These are phyloP conservation scores for Hephaestus fuliginosus DNA, from an alignment of 2,797 vertebrate species.

Conservation along the genomic window DNA sequence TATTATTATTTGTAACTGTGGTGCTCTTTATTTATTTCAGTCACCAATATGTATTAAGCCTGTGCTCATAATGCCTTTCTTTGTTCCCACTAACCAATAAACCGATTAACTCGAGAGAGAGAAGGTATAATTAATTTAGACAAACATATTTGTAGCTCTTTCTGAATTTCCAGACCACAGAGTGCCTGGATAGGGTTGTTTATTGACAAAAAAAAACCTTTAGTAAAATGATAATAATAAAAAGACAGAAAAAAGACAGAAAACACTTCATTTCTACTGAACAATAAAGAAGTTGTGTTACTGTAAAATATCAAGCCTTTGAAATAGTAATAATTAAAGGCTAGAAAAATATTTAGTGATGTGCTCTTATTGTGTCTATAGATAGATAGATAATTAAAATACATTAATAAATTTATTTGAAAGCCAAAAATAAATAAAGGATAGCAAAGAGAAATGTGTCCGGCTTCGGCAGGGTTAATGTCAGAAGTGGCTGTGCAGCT, in stretches of 20 bases:
- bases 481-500: slow-evolving; percentile 26
- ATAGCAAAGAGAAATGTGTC: not conserved
- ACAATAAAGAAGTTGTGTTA: not conserved
- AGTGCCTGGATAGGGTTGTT: not conserved
- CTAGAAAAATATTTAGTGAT: not conserved
- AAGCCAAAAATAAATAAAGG: not conserved
- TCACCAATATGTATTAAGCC: not conserved
- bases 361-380: not conserved
- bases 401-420: not conserved
- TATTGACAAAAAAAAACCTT: not conserved
- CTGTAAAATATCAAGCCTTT: not conserved
- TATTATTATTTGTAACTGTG: not conserved
- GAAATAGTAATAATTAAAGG: not conserved
- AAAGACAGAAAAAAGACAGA: not conserved
- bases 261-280: not conserved
- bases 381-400: not conserved
- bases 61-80: not conserved
- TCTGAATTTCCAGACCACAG: not conserved
- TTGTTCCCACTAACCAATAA: not conserved
- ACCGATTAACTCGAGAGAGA: not conserved
- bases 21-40: not conserved
- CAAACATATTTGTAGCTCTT: not conserved
- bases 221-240: not conserved
- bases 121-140: not conserved
- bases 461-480: slow-evolving; percentile 26